These are phyloP conservation scores for Garra rufa DNA, from an alignment of 2,113 vertebrate species.

Conservation along the genomic window DNA sequence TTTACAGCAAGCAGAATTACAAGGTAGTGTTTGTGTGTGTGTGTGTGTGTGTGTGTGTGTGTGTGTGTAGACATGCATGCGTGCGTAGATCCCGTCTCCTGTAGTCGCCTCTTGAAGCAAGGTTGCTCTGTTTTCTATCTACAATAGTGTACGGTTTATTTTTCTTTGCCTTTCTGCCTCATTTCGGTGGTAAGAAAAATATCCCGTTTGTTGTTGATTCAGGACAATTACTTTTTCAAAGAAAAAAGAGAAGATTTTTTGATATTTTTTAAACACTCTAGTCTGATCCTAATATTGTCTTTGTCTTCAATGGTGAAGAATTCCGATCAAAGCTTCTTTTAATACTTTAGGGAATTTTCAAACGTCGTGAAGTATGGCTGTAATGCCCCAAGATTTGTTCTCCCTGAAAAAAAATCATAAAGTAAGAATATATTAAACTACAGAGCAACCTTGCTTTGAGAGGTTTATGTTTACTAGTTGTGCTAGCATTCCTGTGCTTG, in stretches of 20 bases:
- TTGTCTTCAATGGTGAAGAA: conserved; percentile 99
- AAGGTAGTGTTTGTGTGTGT: too few relatives aligned
- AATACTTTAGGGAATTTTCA: conserved; percentile 99
- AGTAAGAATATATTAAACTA: conserved; percentile 99
- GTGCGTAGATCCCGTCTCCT: conserved; percentile 69
- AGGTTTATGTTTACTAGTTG: conserved; percentile 90
- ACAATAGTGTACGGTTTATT: conserved; percentile 69
- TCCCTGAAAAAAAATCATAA: conserved; percentile 99
- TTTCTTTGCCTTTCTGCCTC: conserved; percentile 54
- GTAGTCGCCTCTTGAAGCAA: conserved; percentile 77
- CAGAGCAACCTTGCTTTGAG: conserved; percentile 98
- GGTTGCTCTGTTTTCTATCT: conserved; percentile 77
- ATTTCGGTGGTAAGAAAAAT: conserved; percentile 67
- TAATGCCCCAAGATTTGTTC: conserved; percentile 99
- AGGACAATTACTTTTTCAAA: conserved; percentile 68
- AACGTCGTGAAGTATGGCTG: conserved; percentile 99
- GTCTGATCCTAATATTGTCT: conserved; percentile 99
- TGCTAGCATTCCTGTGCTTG: conserved; percentile 84
- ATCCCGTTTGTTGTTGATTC: too few relatives aligned
- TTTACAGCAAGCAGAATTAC: conserved; percentile 84
- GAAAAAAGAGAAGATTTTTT: conserved; percentile 65
- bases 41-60: conserved; percentile 49
- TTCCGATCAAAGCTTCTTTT: conserved; percentile 99
- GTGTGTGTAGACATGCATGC: conserved; percentile 55
- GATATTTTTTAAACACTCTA: conserved; percentile 77